Evolutionary conservation across 2,113 vertebrate genomes (phyloP).

Genomic region (Calidris pygmaea): DNA sequence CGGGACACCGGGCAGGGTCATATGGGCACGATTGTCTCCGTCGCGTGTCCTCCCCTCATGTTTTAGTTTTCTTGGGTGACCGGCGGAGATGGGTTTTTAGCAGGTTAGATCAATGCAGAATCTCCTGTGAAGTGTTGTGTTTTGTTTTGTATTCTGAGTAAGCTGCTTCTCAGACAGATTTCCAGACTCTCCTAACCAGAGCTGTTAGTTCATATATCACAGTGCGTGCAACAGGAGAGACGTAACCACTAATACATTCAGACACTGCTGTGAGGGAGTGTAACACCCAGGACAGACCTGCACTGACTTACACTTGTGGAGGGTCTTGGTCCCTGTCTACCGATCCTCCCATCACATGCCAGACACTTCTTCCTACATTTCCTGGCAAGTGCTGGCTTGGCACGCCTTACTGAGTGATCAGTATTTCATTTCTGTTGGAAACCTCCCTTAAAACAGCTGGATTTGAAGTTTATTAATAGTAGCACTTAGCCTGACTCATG

Average conservation of each 20-base stretch:
- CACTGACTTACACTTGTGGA: not conserved
- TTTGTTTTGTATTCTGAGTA: not conserved
- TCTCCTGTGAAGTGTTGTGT: not conserved
- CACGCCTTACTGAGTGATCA: not conserved
- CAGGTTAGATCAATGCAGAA: not conserved
- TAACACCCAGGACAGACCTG: not conserved
- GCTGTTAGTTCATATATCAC: not conserved
- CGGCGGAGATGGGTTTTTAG: not conserved
- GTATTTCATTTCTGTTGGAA: not conserved
- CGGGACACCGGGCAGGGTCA: fast-evolving
- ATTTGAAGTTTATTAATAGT: not conserved
- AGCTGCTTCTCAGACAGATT: not conserved
- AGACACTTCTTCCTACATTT: not conserved
- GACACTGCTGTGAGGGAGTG: not conserved
- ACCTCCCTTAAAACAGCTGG: not conserved
- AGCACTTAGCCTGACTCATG: not conserved
- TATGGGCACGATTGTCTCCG: fast-evolving
- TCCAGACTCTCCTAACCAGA: not conserved
- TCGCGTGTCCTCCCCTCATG: fast-evolving
- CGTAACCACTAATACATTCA: too few relatives aligned
- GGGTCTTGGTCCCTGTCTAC: not conserved
- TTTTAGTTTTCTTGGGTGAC: not conserved
- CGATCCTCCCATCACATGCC: not conserved
- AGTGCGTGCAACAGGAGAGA: fast-evolving
- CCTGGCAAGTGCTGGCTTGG: not conserved